These are phyloP conservation scores for Mola mola DNA, from an alignment of 2,113 vertebrate species.

Conservation along the genomic window DNA sequence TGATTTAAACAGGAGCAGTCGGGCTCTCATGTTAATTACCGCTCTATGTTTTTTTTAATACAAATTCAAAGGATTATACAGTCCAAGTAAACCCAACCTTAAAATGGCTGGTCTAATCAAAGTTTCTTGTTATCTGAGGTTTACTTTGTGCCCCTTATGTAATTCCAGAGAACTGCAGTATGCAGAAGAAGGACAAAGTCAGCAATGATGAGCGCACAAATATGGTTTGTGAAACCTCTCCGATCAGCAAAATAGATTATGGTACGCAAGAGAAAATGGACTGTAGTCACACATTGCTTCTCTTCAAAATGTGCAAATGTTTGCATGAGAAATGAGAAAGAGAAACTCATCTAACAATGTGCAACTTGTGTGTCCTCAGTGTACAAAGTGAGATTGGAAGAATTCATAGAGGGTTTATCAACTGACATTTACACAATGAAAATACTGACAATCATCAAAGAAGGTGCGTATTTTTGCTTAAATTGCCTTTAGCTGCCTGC, in stretches of 20 bases:
- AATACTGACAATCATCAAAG: constrained; percentile 62
- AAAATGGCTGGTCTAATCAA: too few species aligned
- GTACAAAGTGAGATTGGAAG: constrained; percentile 66
- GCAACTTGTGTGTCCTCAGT: constrained; percentile 51
- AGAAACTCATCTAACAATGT: constrained; percentile 1
- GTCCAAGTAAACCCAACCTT: too few species aligned
- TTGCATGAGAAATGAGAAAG: too few species aligned
- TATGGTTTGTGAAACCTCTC: constrained; percentile 75
- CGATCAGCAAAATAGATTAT: constrained; percentile 70
- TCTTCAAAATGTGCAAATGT: too few species aligned
- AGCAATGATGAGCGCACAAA: constrained; percentile 40
- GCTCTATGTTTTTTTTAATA: too few species aligned
- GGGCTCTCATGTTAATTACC: too few species aligned
- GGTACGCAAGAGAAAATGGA: constrained; percentile 72
- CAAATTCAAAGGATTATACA: too few species aligned
- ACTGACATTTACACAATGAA: constrained; percentile 62
- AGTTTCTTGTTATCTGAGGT: too few species aligned
- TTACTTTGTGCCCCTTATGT: too few species aligned
- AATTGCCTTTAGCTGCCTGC: too few species aligned
- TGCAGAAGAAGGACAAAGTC: constrained; percentile 53
- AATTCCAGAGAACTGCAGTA: constrained; percentile 85
- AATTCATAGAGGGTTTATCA: accelerated
- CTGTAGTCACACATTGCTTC: too few species aligned
- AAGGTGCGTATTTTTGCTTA: constrained; percentile 58
- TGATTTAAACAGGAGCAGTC: too few species aligned